These are phyloP conservation scores for Epizoanthus illoricatus DNA, from an alignment of 92 coral and sea anemone species.

Conservation along the genomic window DNA sequence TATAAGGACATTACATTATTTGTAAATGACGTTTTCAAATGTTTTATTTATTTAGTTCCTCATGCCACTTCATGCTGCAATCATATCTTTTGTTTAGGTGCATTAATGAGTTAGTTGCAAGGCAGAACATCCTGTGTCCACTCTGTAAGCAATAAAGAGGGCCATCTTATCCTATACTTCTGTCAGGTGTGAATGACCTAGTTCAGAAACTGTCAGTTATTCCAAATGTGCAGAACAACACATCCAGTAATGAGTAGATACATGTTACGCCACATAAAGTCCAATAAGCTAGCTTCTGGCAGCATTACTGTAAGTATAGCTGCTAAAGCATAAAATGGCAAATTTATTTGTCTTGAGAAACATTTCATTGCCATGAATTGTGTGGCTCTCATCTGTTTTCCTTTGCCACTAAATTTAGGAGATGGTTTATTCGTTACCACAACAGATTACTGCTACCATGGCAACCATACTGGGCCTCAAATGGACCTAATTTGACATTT, in stretches of 20 bases:
- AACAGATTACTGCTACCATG: too few relatives aligned
- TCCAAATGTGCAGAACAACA: slow-evolving; percentile 20
- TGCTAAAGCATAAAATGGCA: neutral
- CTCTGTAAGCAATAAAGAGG: slow-evolving; percentile 53
- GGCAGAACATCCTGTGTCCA: slow-evolving; percentile 39
- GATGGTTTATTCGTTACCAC: too few relatives aligned
- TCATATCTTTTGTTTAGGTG: slow-evolving; percentile 25
- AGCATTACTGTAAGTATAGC: too few relatives aligned
- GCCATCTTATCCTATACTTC: slow-evolving; percentile 35
- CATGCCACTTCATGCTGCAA: slow-evolving; percentile 49
- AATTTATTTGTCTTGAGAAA: neutral
- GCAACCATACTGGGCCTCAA: too few relatives aligned
- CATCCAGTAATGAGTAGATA: slow-evolving; percentile 35
- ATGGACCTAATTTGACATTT: too few relatives aligned
- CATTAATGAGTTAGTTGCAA: slow-evolving; percentile 13
- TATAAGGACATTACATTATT: slow-evolving; percentile 38
- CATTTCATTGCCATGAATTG: slow-evolving; percentile 1
- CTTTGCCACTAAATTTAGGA: too few relatives aligned
- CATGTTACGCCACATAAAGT: neutral
- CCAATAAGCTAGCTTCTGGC: neutral
- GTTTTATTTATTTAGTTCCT: slow-evolving; percentile 13
- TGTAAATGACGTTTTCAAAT: neutral
- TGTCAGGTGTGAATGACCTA: slow-evolving; percentile 42
- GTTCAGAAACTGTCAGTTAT: slow-evolving; percentile 29
- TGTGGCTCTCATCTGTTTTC: too few relatives aligned